These are phyloP conservation scores for Ursus arctos DNA, from an alignment of 2,113 vertebrate species.

Conservation along the genomic window DNA sequence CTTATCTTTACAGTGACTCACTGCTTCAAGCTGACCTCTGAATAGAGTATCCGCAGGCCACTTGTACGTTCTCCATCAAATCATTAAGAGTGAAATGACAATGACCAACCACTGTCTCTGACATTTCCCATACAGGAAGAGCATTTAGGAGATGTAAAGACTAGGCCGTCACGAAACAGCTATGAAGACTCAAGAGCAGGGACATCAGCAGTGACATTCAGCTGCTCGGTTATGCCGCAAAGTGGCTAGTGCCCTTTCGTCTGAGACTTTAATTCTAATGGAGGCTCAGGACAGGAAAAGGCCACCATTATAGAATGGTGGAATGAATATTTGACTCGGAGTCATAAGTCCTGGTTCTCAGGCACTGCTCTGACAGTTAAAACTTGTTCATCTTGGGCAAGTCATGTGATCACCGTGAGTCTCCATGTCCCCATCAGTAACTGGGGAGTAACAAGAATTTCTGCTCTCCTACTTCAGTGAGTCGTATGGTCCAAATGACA, in stretches of 20 bases:
- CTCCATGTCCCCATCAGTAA: neutral
- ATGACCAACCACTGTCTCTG: neutral
- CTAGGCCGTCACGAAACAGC: neutral
- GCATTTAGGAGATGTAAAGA: slow-evolving; percentile 37
- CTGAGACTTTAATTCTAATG: slow-evolving; percentile 56
- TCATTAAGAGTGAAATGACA: slow-evolving; percentile 33
- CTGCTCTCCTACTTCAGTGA: neutral
- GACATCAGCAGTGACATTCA: slow-evolving; percentile 34
- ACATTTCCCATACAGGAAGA: neutral
- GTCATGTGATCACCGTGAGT: neutral
- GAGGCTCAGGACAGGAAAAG: slow-evolving; percentile 33
- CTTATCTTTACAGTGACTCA: slow-evolving; percentile 30
- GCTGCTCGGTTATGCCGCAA: slow-evolving; percentile 3
- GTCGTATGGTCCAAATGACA: neutral
- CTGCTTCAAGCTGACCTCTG: slow-evolving; percentile 2
- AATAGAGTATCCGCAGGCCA: neutral
- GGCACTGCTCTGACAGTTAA: slow-evolving; percentile 56
- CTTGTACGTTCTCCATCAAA: neutral
- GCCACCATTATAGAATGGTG: neutral
- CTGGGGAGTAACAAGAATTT: neutral
- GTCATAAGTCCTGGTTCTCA: neutral
- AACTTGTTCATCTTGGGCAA: slow-evolving; percentile 35
- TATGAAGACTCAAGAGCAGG: neutral
- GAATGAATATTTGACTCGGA: neutral
- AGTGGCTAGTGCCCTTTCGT: slow-evolving; percentile 49